These are phyloP conservation scores for Danio albolineatus DNA, from an alignment of 2,797 vertebrate genomes.

Conservation along the genomic window DNA sequence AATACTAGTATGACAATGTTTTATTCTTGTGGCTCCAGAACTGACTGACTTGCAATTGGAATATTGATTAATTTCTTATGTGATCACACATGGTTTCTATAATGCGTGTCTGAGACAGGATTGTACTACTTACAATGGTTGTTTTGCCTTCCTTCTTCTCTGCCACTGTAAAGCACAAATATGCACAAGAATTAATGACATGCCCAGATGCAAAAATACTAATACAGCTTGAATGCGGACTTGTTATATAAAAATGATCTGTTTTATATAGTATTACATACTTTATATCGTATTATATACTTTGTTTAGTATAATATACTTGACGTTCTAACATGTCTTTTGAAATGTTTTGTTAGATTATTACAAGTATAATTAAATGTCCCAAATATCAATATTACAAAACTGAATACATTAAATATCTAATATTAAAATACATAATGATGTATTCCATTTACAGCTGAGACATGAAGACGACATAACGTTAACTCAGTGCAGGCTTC, in stretches of 20 bases:
- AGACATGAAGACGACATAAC: neutral
- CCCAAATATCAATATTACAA: neutral
- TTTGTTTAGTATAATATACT: neutral
- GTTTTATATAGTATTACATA: too few species aligned
- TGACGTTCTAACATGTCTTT: neutral
- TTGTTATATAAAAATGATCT: neutral
- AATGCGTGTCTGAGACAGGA: neutral
- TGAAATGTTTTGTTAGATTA: neutral
- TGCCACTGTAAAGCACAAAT: slow-evolving; percentile 72
- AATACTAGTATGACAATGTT: neutral
- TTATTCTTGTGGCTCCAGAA: neutral
- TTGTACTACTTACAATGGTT: slow-evolving; percentile 68
- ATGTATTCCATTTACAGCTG: neutral
- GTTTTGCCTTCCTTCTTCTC: slow-evolving; percentile 73
- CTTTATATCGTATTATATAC: too few species aligned
- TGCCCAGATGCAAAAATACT: neutral
- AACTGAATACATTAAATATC: neutral
- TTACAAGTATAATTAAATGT: neutral
- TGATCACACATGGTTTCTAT: neutral
- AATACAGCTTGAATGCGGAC: too few species aligned
- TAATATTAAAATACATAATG: too few species aligned
- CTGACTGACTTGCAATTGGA: neutral
- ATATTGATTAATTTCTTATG: neutral
- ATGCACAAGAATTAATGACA: neutral
- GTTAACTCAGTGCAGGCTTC: neutral